phyloP scores from a whole-genome alignment of 1,140 invertebrate genomes.

The Doryteuthis pealeii region DNA sequence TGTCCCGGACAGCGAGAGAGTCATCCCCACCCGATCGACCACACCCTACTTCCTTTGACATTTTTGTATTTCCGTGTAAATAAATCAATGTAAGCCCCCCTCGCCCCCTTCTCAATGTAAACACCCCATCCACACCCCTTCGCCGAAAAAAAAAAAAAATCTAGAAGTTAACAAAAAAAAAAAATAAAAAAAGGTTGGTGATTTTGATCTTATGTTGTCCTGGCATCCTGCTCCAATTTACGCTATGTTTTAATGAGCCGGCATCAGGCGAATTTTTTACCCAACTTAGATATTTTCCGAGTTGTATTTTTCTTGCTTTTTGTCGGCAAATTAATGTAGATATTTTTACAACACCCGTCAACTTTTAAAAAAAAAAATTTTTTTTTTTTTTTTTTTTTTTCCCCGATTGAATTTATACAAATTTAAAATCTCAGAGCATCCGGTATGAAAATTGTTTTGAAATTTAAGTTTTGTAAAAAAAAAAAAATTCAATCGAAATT shows the following conservation, averaged over 20 bases:
- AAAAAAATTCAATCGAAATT: too few species aligned
- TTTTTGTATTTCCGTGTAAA: background rate
- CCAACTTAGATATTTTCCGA: too few species aligned
- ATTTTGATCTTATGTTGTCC: background rate
- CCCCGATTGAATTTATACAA: too few species aligned
- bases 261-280: too few species aligned
- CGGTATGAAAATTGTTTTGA: too few species aligned
- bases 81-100: background rate
- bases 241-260: background rate
- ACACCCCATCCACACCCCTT: background rate
- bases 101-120: background rate
- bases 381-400: too few species aligned
- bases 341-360: background rate
- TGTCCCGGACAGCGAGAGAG: constrained; percentile 88
- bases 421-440: too few species aligned
- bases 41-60: constrained; percentile 89
- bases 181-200: background rate
- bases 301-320: too few species aligned
- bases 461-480: too few species aligned
- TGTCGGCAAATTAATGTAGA: too few species aligned
- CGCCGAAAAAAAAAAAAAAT: background rate
- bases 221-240: background rate
- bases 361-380: too few species aligned
- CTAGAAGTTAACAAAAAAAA: background rate
- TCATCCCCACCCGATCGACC: constrained; percentile 85